A percentile compares a stretch with the other conserved stretches of the same genome.
phyloP scores from a whole-genome alignment of 2,113 vertebrate genomes.

The Castor canadensis region DNA sequence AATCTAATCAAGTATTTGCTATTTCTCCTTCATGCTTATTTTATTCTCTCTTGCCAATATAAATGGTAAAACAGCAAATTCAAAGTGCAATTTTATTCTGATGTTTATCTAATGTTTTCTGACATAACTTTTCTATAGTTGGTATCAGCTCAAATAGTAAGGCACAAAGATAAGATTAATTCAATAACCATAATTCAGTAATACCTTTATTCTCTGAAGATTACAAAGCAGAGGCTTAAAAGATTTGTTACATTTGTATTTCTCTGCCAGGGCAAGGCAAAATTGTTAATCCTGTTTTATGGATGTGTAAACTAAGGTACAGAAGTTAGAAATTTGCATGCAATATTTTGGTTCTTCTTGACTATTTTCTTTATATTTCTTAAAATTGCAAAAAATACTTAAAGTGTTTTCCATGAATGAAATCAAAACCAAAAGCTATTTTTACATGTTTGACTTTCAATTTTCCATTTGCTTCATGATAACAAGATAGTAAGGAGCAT shows the following conservation, averaged over 20 bases:
- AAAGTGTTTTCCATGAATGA: not conserved
- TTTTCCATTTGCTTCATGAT: not conserved
- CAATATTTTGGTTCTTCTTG: not conserved
- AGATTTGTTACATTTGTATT: not conserved
- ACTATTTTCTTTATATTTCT: not conserved
- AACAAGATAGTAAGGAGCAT: not conserved
- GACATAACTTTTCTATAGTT: conserved; percentile 37
- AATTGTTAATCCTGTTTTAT: not conserved
- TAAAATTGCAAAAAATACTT: not conserved
- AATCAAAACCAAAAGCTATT: not conserved
- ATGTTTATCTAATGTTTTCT: not conserved
- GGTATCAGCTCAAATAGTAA: conserved; percentile 27
- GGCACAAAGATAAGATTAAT: not conserved
- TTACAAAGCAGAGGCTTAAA: conserved; percentile 24
- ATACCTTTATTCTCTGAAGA: not conserved
- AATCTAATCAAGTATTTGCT: not conserved
- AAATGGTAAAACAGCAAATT: conserved; percentile 40
- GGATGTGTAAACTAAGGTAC: not conserved
- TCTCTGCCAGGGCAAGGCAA: not conserved
- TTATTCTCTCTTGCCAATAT: conserved; percentile 25
- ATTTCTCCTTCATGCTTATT: conserved; percentile 31
- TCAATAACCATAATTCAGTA: conserved; percentile 5
- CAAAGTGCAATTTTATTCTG: conserved; percentile 11
- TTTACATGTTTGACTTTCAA: not conserved
- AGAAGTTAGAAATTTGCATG: not conserved